phyloP scores from a whole-genome alignment of 2,888 invertebrate genomes.

The Creontiades dilutus region DNA sequence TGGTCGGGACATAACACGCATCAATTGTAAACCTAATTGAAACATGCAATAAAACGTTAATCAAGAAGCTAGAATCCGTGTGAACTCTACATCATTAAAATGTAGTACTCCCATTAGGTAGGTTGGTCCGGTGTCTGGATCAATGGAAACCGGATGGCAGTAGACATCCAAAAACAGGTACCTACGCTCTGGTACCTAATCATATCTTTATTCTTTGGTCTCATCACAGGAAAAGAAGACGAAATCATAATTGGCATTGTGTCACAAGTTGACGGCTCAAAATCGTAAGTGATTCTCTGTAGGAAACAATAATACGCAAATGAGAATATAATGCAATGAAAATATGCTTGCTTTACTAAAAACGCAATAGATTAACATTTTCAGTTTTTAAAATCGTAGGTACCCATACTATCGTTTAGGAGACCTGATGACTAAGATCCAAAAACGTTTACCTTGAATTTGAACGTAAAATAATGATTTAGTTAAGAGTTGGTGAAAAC shows the following conservation, averaged over 20 bases:
- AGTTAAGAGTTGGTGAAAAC: too few relatives aligned
- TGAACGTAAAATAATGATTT: too few relatives aligned
- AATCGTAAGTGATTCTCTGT: slow-evolving; percentile 26
- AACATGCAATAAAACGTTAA: not conserved
- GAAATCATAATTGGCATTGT: slow-evolving; percentile 37
- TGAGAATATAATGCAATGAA: not conserved
- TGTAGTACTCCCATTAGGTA: too few relatives aligned
- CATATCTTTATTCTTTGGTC: slow-evolving; percentile 24
- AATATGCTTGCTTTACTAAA: slow-evolving; percentile 19
- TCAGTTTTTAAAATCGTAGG: not conserved
- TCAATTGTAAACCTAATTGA: too few relatives aligned
- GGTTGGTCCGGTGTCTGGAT: too few relatives aligned
- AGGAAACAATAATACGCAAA: not conserved
- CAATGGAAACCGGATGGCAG: too few relatives aligned
- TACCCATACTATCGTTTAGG: too few relatives aligned
- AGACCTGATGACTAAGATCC: too few relatives aligned
- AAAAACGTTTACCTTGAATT: too few relatives aligned
- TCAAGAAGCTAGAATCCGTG: too few relatives aligned
- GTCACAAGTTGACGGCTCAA: slow-evolving; percentile 54
- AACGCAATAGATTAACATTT: slow-evolving; percentile 13
- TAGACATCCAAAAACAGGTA: not conserved
- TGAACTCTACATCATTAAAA: too few relatives aligned
- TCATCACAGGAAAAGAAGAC: slow-evolving; percentile 46
- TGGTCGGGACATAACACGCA: too few relatives aligned
- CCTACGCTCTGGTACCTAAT: not conserved